These are phyloP conservation scores for Megaleporinus macrocephalus DNA, from an alignment of 2,113 vertebrate genomes.

Conservation along the genomic window DNA sequence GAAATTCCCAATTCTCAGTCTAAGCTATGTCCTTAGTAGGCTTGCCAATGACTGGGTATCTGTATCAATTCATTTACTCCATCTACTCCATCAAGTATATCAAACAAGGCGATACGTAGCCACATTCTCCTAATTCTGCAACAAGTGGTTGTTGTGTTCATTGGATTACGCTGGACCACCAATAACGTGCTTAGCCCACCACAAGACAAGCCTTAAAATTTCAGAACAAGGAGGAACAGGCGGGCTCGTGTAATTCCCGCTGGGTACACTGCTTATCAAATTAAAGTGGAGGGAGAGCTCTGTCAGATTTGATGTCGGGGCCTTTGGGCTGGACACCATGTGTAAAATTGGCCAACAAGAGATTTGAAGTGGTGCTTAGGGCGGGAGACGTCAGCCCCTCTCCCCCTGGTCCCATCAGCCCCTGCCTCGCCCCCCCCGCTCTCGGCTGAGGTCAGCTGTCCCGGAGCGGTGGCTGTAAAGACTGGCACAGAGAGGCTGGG, in stretches of 20 bases:
- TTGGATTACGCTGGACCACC: constrained; percentile 22
- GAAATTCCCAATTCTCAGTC: no score
- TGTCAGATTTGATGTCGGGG: constrained; percentile 90
- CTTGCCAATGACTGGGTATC: no score
- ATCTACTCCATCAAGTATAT: no score
- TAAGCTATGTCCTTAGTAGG: no score
- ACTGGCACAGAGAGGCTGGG: constrained; percentile 92
- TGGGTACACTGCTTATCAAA: constrained; percentile 98
- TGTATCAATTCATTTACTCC: no score
- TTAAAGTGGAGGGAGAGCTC: constrained; percentile 83
- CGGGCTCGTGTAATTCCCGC: constrained; percentile 86
- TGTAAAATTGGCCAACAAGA: constrained; percentile 99
- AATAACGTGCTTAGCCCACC: neutral
- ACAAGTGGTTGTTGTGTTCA: constrained; percentile 10
- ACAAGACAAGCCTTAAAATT: constrained; percentile 33
- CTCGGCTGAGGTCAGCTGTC: constrained; percentile 86
- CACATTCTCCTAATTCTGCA: constrained; percentile 1
- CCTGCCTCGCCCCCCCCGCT: constrained; percentile 79
- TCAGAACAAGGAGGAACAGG: neutral
- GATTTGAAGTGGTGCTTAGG: constrained; percentile 78
- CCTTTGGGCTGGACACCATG: constrained; percentile 91
- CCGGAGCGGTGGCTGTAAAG: constrained; percentile 91
- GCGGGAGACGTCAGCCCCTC: constrained; percentile 75
- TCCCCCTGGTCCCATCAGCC: constrained; percentile 74
- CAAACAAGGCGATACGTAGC: neutral